These are phyloP conservation scores for Junonia oenone DNA, from an alignment of 2,888 invertebrate species.

Conservation along the genomic window DNA sequence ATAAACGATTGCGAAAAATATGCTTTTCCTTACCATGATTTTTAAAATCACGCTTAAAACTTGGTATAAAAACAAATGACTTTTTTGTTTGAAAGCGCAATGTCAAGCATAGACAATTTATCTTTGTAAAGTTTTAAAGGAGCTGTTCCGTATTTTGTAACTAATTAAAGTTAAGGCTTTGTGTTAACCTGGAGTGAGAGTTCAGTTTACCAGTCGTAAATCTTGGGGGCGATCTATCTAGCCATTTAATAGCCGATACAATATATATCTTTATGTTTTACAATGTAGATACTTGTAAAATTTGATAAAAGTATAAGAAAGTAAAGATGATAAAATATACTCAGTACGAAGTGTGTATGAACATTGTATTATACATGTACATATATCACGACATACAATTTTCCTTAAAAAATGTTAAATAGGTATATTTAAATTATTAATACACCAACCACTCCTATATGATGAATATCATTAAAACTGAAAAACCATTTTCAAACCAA, in stretches of 20 bases:
- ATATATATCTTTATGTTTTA: background rate
- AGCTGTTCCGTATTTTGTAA: conserved; percentile 8
- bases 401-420: no score
- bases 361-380: no score
- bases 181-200: background rate
- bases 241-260: background rate
- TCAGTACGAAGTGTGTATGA: no score
- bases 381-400: no score
- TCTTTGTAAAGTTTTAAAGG: background rate
- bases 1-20: no score
- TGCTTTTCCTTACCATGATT: background rate
- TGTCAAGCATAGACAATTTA: background rate
- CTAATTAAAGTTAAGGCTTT: conserved; percentile 11
- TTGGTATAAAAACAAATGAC: background rate
- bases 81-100: conserved; percentile 4
- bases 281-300: background rate
- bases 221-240: background rate
- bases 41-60: background rate
- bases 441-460: no score
- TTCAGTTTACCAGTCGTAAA: conserved; percentile 2
- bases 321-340: background rate
- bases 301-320: no score
- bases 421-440: no score
- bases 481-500: no score
- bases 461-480: no score